Percentiles rank a stretch among this genome's conserved stretches.
Conservation (phyloP, 2,888 invertebrate species). For the Himalopsyche kuldschensis region DNA sequence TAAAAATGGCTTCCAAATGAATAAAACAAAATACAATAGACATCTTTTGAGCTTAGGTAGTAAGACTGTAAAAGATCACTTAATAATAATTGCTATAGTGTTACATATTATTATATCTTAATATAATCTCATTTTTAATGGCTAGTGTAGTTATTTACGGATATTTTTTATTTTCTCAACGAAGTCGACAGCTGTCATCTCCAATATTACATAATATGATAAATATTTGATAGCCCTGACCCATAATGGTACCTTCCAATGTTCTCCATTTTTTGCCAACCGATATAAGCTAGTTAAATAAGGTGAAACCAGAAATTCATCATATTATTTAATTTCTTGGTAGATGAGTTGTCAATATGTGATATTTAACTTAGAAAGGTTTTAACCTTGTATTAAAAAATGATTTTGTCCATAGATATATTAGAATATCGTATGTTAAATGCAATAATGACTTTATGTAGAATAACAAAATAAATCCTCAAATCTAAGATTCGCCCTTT, state of each 20-base stretch:
- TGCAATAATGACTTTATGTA: constrained; percentile 31
- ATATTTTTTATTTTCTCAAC: background rate
- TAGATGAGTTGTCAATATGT: constrained; percentile 22
- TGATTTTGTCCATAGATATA: constrained; percentile 32
- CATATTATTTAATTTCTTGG: background rate
- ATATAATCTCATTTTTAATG: background rate
- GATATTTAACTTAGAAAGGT: constrained; percentile 30
- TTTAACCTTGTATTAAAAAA: constrained; percentile 27
- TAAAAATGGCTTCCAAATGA: constrained; percentile 26
- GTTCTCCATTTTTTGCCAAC: background rate
- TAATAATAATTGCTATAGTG: background rate
- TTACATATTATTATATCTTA: background rate
- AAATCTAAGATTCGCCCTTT: constrained; percentile 15
- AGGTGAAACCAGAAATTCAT: background rate
- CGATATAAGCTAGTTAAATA: background rate
- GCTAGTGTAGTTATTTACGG: background rate
- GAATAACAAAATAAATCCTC: constrained; percentile 4
- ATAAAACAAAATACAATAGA: constrained; percentile 12
- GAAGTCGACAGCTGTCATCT: background rate
- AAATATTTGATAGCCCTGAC: background rate
- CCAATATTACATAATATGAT: background rate
- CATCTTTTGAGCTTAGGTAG: constrained; percentile 42
- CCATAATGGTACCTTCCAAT: background rate
- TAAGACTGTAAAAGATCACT: constrained; percentile 32
- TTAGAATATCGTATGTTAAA: constrained; percentile 32